Evolutionary conservation across 2,113 vertebrate genomes (phyloP).

Genomic region (Etheostoma cragini): DNA sequence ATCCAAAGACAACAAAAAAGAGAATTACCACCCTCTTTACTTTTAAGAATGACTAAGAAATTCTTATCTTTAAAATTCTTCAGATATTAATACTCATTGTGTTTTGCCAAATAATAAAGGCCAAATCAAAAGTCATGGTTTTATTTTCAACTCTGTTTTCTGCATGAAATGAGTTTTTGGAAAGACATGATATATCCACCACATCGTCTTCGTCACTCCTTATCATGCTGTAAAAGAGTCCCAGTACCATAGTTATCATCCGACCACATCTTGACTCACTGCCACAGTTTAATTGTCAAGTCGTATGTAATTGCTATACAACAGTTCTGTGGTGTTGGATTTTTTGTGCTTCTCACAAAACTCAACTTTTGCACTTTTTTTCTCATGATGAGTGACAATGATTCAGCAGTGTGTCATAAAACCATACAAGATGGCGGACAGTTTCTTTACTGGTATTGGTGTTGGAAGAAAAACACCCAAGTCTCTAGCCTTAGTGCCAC

Average conservation of each 20-base stretch:
- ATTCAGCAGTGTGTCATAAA: conserved; percentile 49
- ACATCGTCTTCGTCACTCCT: conserved; percentile 53
- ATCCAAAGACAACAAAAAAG: background rate
- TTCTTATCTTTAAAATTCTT: background rate
- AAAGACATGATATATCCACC: conserved; percentile 36
- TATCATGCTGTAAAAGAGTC: conserved; percentile 46
- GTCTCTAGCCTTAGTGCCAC: conserved; percentile 35
- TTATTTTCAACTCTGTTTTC: conserved; percentile 45
- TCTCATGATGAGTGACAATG: conserved; percentile 39
- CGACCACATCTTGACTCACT: conserved; percentile 66
- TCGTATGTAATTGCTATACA: conserved; percentile 44
- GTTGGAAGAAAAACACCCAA: background rate
- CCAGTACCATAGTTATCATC: conserved; percentile 46
- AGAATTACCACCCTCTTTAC: background rate
- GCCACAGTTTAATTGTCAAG: conserved; percentile 50
- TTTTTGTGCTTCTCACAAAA: conserved; percentile 35
- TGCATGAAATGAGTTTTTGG: conserved; percentile 23
- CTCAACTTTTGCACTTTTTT: background rate
- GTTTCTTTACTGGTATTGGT: conserved; percentile 59
- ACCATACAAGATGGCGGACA: conserved; percentile 30
- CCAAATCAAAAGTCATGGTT: background rate
- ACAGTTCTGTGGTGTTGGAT: conserved; percentile 43
- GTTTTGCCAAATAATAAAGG: conserved; percentile 29
- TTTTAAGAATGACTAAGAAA: background rate
- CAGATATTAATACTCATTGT: background rate